Evolutionary conservation across 1,140 invertebrate genomes (phyloP).

Genomic region (Nylanderia fulva): DNA sequence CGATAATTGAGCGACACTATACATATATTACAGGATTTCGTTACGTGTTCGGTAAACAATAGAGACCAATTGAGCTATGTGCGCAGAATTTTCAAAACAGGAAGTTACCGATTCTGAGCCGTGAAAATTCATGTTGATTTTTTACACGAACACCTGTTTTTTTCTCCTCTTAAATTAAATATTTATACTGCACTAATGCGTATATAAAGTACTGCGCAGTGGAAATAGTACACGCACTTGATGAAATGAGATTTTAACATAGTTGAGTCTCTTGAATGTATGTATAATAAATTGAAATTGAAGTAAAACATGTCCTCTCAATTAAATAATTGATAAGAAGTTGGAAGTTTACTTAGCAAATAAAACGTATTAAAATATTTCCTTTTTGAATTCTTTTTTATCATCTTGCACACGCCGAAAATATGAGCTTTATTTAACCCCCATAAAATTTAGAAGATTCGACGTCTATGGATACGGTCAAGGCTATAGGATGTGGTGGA

Average conservation of each 20-base stretch:
- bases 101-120: conserved; percentile 17
- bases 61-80: conserved; percentile 11
- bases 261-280: not conserved
- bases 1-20: not conserved
- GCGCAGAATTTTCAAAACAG: conserved; percentile 42
- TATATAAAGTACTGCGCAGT: not conserved
- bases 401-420: no score
- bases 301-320: not conserved
- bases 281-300: not conserved
- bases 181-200: not conserved
- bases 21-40: no score
- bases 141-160: conserved; percentile 25
- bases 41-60: conserved; percentile 27
- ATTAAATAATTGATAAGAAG: not conserved
- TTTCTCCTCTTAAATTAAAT: not conserved
- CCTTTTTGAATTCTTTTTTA: not conserved
- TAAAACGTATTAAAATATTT: not conserved
- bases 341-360: not conserved
- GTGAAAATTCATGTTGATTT: conserved; percentile 39
- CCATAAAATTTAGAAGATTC: not conserved
- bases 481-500: conserved; percentile 27
- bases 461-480: conserved; percentile 16
- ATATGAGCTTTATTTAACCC: not conserved
- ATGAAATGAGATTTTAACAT: not conserved
- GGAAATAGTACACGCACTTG: not conserved